Base-by-base conservation (phyloP, 1,140 invertebrate species). In the Anoplolepis gracilipes region DNA sequence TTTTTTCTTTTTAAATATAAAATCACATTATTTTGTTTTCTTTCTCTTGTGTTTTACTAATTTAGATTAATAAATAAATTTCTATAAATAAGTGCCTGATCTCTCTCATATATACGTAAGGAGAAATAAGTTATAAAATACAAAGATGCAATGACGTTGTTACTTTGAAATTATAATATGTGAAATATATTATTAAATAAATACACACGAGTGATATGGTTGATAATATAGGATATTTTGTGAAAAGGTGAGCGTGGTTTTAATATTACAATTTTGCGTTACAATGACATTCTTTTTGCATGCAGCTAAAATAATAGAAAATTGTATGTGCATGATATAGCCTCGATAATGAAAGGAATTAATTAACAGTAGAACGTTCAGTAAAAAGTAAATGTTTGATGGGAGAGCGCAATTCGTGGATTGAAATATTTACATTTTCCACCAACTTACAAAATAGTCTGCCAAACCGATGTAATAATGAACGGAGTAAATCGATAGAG, bases 341-440 rank as follows among this genome's bases (percentile, higher is more conserved):
- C 39, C 22, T 16, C 33, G 62, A 79, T 79, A 79, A 79, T 79
- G 77, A 79, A 69, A 46, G 77, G 64, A 79, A 79, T 79, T 79
- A 79, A 79, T 79, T 79, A 79, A 79, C 30, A 57, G 76, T 64
- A 30, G 57, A 77, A 64, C 75, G 61, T 78, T 55, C 22, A 10
- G 30, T 16, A 79, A 79, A 79, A 79, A 79, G 77, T 33, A 79
- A 79, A 79, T 79, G 64, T 69, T 79, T 69, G 77, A 36, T n/a
- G 33, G 33, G 33, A 28, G 30, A 28, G 77, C 33, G 64, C 49
- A 79, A 69, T 69, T 79, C 64, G 33, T 3, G 33, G 22, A 79
- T 39, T 79, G 77, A 39, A 69, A 79, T 69, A 79, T 79, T 79
- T 79, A 79, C 77, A 42, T 79, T 79, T 79, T 42, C 10, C 64